Base-by-base conservation (phyloP, 1,140 invertebrate genomes). In the Eriocheir sinensis region DNA sequence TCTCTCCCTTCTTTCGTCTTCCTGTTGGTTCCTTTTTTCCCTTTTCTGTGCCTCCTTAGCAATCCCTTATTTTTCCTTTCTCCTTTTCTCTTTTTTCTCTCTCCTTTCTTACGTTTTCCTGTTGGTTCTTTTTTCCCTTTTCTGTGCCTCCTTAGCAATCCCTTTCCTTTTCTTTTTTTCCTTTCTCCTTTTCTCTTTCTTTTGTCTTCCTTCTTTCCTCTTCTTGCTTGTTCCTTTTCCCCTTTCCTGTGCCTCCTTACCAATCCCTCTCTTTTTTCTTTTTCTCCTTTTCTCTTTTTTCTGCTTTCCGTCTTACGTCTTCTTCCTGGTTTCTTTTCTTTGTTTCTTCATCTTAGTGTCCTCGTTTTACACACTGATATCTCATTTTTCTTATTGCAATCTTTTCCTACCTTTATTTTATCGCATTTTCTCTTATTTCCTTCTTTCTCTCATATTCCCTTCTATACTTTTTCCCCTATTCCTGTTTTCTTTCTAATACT, bases 81-180 rank as follows among this genome's bases (percentile, higher is more conserved):
- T 86, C 41, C 36, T 34, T 86, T 34, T 38, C 15, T 40, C 17
- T 32, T 34, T 36, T 34, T 21, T 34, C 12, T 8, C 27, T 6
- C 32, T 6, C 27, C 17, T 86, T 34, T 86, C 83, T 86, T 34
- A 34, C 83, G 32, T 34, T 86, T 34, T 86, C 83, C 36, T 34
- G 32, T 34, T 86, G 30, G 32, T 34, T 86, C 83, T 86, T 34
- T 86, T 34, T 86, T 34, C 36, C 83, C 36, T 34, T 86, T 34
- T 86, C 83, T 86, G 30, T 86, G 30, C 36, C 83, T 86, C 83
- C 36, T 32, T 86, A n/a, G 30, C 83, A 32, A n/a, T 86, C 83
- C 36, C 83, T 86, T 32, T 86, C 83, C 36, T 34, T 86, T 34
- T 86, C 83, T 86, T 34, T 86, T 34, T 85, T 15, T 85, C 27